Evolutionary conservation across 2,113 vertebrate genomes (phyloP).

Genomic region (Alectura lathami): DNA sequence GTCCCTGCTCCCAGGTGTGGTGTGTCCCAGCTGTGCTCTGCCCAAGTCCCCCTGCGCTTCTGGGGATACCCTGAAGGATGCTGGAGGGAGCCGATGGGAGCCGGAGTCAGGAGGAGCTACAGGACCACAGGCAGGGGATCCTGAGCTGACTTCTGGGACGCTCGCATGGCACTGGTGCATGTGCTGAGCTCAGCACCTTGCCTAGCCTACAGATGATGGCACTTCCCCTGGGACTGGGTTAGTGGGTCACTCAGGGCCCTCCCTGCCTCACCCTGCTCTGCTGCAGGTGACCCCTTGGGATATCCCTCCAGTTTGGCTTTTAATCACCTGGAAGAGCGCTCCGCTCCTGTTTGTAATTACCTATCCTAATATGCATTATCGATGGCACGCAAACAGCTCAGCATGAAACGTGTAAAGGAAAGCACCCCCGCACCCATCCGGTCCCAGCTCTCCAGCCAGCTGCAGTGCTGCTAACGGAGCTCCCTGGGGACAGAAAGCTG

Average conservation of each 20-base stretch:
- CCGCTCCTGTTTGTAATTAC: slow-evolving; percentile 70
- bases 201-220: background rate
- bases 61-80: background rate
- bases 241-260: background rate
- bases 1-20: background rate
- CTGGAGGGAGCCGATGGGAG: background rate
- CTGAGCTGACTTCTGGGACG: background rate
- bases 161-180: background rate
- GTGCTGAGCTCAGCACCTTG: background rate
- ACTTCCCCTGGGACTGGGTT: background rate
- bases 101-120: background rate
- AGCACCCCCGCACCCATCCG: background rate
- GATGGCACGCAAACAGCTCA: slow-evolving; percentile 60
- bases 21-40: background rate
- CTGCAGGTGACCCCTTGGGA: background rate
- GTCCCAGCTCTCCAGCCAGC: background rate
- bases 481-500: background rate
- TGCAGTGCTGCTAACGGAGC: background rate
- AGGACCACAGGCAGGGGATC: background rate
- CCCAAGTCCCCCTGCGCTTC: background rate
- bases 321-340: background rate
- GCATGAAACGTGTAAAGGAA: slow-evolving; percentile 24
- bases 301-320: background rate
- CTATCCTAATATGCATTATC: slow-evolving; percentile 64
- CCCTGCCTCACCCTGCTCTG: background rate